Evolutionary conservation across 1,140 invertebrate genomes (phyloP), one percentile per base, ranked within the genome.

Genomic region (Drosophila simulans): DNA sequence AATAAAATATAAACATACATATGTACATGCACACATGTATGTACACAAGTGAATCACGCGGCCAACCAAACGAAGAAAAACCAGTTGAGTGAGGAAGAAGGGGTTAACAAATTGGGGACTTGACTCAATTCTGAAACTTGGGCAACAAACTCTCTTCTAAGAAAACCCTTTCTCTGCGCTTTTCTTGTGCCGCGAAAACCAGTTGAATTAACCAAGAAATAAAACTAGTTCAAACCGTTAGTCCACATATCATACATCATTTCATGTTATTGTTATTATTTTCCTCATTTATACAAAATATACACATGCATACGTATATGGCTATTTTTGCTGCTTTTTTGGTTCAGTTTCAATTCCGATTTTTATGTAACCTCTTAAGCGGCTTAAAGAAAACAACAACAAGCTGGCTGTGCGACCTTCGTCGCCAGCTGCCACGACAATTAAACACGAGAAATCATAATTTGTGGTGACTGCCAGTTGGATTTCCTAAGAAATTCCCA

Each of bases 321-420:
- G 11, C 1, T 20, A 20, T 45, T 45, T 45, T 4, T 22, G 0
- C 13, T 13, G 17, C 20, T 10, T 20, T 58, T 70, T 59, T 71
- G 56, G 17, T 45, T 71, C n/a, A 59, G 57, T 52, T 49, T 74
- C n/a, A 54, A 43, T 51, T 74, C 54, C 45, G 35, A 69, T 56
- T 56, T 70, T 73, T 74, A 74, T 74, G 48, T 64, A 74, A 74
- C 58, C 57, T 42, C 57, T 55, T 74, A 74, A 74, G 71, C 70
- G 10, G 70, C 70, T 74, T 74, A 74, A 74, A 55, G 43, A 74
- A 48, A 52, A 73, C 71, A 35, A 12, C 17, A 42, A 31, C 42
- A 56, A 46, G 45, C 37, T 25, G 27, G 22, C 46, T 35, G 34
- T 35, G 34, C 59, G 60, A 52, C 64, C 64, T 68, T 68, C 60